Conservation (phyloP, 2,888 invertebrate genomes). For the Steromphala cineraria region DNA sequence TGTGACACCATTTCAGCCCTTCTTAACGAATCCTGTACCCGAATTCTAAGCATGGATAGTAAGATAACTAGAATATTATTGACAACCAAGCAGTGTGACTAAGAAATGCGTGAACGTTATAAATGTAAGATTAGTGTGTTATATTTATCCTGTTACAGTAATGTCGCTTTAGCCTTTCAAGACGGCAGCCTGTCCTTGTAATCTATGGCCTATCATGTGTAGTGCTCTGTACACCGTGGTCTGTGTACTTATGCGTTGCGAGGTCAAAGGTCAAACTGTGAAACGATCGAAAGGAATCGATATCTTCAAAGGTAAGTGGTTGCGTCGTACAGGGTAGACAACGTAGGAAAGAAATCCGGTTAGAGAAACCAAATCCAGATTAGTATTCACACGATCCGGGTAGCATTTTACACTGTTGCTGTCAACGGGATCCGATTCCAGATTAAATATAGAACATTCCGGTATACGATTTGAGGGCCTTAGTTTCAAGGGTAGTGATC, state of each 20-base stretch:
- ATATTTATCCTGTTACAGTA: too few species aligned
- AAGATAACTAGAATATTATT: too few species aligned
- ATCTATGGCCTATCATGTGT: neutral
- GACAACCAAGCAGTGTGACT: too few species aligned
- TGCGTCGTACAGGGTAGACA: neutral
- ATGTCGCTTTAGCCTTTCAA: too few species aligned
- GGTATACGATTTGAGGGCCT: neutral
- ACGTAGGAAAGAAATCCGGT: neutral
- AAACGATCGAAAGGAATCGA: neutral
- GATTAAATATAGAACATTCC: neutral
- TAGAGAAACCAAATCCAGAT: neutral
- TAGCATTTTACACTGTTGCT: too few species aligned
- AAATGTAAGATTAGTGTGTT: too few species aligned
- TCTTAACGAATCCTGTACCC: too few species aligned
- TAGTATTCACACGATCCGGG: neutral
- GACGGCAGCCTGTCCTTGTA: too few species aligned
- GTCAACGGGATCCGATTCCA: too few species aligned
- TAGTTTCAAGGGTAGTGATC: conserved; percentile 7
- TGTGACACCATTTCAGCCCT: too few species aligned
- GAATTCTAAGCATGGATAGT: too few species aligned
- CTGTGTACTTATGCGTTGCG: neutral
- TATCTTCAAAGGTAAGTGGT: neutral
- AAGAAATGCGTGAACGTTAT: too few species aligned
- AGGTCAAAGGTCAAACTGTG: neutral
- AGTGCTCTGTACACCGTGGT: neutral